Evolutionary conservation across 35 echinoderm and acorn worm species (phyloP).

Genomic region (Hemicentrotus pulcherrimus): DNA sequence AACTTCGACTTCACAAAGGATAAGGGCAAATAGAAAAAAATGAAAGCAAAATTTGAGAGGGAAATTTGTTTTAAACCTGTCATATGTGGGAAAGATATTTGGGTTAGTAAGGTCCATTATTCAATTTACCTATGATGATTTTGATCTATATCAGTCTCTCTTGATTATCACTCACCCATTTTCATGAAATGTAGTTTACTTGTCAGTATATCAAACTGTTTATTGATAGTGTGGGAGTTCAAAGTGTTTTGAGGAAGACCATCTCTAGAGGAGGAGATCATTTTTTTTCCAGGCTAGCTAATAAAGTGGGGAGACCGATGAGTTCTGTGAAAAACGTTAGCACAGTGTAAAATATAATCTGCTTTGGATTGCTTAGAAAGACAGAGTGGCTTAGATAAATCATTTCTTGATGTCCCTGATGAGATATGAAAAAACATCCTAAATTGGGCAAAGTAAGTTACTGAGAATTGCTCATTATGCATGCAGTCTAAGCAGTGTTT

Average conservation of each 20-base stretch:
- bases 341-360: neutral
- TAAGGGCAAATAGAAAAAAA: too few species aligned
- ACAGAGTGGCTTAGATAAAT: neutral
- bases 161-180: neutral
- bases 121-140: neutral
- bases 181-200: neutral
- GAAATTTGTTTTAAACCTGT: neutral
- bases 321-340: neutral
- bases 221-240: neutral
- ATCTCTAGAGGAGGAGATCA: neutral
- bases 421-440: neutral
- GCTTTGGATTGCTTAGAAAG: neutral
- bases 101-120: conserved; percentile 14
- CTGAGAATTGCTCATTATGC: neutral
- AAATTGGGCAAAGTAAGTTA: neutral
- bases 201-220: too few species aligned
- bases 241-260: too few species aligned
- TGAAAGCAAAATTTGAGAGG: too few species aligned
- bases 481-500: neutral
- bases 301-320: neutral
- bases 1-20: too few species aligned
- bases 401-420: neutral
- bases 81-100: neutral
- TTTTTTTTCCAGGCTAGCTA: neutral
- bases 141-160: neutral